Conservation (phyloP, 23 tunicate species). For the Trididemnum clinides region DNA sequence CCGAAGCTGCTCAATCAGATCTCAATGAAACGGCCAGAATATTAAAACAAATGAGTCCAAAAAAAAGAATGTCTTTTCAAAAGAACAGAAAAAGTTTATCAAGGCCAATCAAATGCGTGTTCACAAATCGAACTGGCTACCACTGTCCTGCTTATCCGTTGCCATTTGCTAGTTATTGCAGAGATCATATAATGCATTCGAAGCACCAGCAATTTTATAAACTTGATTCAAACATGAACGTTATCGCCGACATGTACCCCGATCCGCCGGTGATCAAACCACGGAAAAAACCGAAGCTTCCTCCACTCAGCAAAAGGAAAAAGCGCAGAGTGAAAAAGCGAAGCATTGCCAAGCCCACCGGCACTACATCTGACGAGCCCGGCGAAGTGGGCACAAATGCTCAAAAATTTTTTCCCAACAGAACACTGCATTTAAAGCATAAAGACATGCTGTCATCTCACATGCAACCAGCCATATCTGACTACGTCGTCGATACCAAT, state of each 20-base stretch:
- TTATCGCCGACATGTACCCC: conserved; percentile 67
- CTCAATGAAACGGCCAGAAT: conserved; percentile 14
- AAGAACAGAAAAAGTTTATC: not conserved
- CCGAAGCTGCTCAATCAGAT: conserved; percentile 12
- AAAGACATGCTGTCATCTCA: no score
- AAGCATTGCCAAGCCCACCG: not conserved
- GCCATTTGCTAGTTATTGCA: conserved; percentile 64
- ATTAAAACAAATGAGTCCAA: conserved; percentile 7
- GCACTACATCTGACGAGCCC: not conserved
- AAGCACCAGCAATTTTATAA: conserved; percentile 64
- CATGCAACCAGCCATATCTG: not conserved
- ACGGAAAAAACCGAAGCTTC: conserved; percentile 73
- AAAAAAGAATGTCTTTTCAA: not conserved
- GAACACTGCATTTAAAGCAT: no score
- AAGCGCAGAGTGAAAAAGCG: conserved; percentile 47
- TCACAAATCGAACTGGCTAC: conserved; percentile 35
- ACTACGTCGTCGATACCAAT: not conserved
- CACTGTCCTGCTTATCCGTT: conserved; percentile 36
- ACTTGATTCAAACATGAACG: conserved; percentile 47
- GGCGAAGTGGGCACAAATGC: not conserved
- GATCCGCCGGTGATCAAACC: conserved; percentile 54
- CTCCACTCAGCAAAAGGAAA: conserved; percentile 67
- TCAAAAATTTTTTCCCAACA: not conserved
- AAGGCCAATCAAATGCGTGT: not conserved
- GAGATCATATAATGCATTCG: conserved; percentile 84